phyloP scores from a whole-genome alignment of 2,113 vertebrate genomes.

The Halcyon malimbica region DNA sequence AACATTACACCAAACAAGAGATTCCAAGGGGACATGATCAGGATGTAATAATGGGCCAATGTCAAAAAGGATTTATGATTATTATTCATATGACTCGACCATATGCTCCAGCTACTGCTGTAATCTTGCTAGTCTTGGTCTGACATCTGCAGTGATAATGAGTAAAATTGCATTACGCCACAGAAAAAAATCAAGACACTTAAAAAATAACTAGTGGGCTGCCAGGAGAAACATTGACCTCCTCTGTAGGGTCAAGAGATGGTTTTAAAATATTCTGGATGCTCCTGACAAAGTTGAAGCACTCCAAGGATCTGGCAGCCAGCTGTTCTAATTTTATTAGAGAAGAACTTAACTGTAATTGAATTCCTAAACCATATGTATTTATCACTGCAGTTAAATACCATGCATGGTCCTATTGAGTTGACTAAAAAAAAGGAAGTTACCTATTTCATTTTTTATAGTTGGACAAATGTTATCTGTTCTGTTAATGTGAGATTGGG shows the following conservation, averaged over 20 bases:
- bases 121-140: slow-evolving; percentile 68
- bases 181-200: slow-evolving; percentile 78
- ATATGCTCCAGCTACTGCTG: slow-evolving; percentile 77
- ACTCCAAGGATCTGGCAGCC: slow-evolving; percentile 76
- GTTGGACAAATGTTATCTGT: background rate
- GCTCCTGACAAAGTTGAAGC: slow-evolving; percentile 68
- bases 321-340: slow-evolving; percentile 82
- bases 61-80: slow-evolving; percentile 81
- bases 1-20: slow-evolving; percentile 69
- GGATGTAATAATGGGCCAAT: slow-evolving; percentile 75
- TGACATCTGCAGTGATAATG: slow-evolving; percentile 83
- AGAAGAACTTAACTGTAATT: slow-evolving; percentile 70
- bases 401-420: background rate
- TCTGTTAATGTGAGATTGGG: background rate
- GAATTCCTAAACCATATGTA: slow-evolving; percentile 69
- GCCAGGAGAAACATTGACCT: slow-evolving; percentile 79
- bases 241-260: slow-evolving; percentile 75
- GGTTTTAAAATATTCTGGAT: slow-evolving; percentile 76
- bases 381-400: slow-evolving; percentile 52
- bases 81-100: slow-evolving; percentile 78
- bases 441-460: slow-evolving; percentile 8
- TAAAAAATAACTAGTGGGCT: slow-evolving; percentile 75
- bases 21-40: slow-evolving; percentile 78
- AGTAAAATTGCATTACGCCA: slow-evolving; percentile 80
- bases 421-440: slow-evolving; percentile 33